A percentile compares a stretch with the other conserved stretches of the same genome.
These are phyloP conservation scores for Bucorvus abyssinicus DNA, from an alignment of 2,797 vertebrate species.

Conservation along the genomic window DNA sequence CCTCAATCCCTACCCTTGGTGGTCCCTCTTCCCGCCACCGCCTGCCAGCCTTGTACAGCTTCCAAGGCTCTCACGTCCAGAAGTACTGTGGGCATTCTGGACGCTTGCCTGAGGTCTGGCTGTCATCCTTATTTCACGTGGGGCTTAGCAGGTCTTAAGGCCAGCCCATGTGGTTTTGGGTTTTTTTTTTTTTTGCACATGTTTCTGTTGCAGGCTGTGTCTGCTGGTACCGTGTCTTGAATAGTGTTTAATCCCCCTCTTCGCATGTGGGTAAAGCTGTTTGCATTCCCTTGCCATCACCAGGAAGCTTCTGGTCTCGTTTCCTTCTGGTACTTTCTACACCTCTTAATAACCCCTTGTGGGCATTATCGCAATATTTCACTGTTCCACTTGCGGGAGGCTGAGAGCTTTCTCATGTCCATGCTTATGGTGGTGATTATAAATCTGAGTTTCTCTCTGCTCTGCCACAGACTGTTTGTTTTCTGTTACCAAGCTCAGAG, in stretches of 20 bases:
- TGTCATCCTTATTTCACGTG: neutral
- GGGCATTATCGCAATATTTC: neutral
- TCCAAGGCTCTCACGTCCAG: neutral
- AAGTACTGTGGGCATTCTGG: neutral
- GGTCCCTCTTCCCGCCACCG: neutral
- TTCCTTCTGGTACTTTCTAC: neutral
- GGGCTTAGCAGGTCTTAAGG: neutral
- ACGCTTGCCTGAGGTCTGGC: neutral
- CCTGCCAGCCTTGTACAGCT: neutral
- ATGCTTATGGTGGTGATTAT: neutral
- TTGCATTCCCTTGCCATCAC: neutral
- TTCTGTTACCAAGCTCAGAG: neutral
- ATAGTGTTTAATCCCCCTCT: neutral
- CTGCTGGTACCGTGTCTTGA: neutral
- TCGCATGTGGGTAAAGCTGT: neutral
- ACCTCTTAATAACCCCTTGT: neutral
- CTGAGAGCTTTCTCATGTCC: constrained; percentile 28
- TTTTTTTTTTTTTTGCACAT: neutral
- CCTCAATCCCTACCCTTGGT: neutral
- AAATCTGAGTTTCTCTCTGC: constrained; percentile 14
- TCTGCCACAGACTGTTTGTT: constrained; percentile 27
- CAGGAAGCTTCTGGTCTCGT: neutral
- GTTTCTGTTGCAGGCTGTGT: neutral
- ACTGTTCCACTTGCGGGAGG: neutral
- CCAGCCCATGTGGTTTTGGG: fast-evolving